Evolutionary conservation across 2,888 invertebrate genomes (phyloP).

Genomic region (Mantis religiosa): DNA sequence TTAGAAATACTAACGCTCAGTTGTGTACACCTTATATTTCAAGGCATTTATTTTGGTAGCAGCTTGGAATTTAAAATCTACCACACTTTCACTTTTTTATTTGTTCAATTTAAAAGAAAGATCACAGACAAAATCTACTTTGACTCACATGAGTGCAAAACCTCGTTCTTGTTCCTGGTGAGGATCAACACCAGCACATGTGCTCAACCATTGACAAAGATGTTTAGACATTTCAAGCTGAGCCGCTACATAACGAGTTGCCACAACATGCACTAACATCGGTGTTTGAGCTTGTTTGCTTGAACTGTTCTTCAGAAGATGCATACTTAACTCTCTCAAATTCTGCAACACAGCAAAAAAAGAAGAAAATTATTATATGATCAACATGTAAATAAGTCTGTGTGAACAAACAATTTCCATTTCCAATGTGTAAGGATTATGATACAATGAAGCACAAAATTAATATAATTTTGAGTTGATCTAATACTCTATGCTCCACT

Average conservation of each 20-base stretch:
- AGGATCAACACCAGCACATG: constrained; percentile 64
- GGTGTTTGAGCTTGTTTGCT: constrained; percentile 53
- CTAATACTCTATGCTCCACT: too few relatives aligned
- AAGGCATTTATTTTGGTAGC: too few relatives aligned
- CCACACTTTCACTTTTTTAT: too few relatives aligned
- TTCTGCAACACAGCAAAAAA: constrained; percentile 53
- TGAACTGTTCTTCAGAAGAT: constrained; percentile 61
- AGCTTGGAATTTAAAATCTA: too few relatives aligned
- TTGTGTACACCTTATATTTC: too few relatives aligned
- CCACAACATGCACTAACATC: constrained; percentile 72
- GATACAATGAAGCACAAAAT: too few relatives aligned
- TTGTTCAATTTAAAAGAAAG: too few relatives aligned
- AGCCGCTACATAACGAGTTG: constrained; percentile 75
- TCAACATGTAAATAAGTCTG: too few relatives aligned
- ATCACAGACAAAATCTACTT: not conserved
- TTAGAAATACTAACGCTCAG: too few relatives aligned
- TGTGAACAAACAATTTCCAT: too few relatives aligned
- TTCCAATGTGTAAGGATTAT: too few relatives aligned
- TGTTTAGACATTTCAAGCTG: constrained; percentile 76
- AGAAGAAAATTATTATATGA: not conserved
- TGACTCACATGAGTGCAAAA: constrained; percentile 71
- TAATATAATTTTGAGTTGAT: too few relatives aligned
- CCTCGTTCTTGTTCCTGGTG: constrained; percentile 68
- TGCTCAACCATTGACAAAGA: constrained; percentile 69
- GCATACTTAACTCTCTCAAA: constrained; percentile 78